Percentiles rank a stretch among this genome's conserved stretches.
Evolutionary conservation across 2,113 vertebrate species (phyloP).

Genomic region (Egretta garzetta): DNA sequence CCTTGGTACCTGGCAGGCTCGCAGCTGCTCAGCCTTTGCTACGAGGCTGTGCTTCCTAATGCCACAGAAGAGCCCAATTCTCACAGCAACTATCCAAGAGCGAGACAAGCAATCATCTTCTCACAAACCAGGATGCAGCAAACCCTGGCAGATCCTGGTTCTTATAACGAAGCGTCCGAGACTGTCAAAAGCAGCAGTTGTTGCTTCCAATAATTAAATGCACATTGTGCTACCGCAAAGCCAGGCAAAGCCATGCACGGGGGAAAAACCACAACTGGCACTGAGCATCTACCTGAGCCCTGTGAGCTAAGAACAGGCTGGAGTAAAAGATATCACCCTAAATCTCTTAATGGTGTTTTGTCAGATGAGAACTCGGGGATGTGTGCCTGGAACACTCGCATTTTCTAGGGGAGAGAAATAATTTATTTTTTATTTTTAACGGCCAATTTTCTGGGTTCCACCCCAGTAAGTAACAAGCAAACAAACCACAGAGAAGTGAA

Average conservation of each 20-base stretch:
- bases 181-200: background rate
- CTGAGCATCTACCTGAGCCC: fast-evolving
- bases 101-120: background rate
- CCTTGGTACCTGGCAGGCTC: background rate
- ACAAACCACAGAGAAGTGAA: background rate
- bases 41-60: background rate
- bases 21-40: background rate
- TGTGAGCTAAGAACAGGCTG: fast-evolving
- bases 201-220: background rate
- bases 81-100: background rate
- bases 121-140: background rate
- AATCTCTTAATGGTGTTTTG: background rate
- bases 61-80: background rate
- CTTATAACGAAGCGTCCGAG: background rate
- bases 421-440: background rate
- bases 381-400: fast-evolving
- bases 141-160: background rate
- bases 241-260: background rate
- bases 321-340: background rate
- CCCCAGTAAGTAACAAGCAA: background rate
- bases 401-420: background rate
- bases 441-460: background rate
- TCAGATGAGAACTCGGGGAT: background rate
- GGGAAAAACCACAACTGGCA: background rate
- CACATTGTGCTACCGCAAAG: fast-evolving